Evolutionary conservation across 2,797 vertebrate species (phyloP).

Genomic region (Neostethus bicornis): DNA sequence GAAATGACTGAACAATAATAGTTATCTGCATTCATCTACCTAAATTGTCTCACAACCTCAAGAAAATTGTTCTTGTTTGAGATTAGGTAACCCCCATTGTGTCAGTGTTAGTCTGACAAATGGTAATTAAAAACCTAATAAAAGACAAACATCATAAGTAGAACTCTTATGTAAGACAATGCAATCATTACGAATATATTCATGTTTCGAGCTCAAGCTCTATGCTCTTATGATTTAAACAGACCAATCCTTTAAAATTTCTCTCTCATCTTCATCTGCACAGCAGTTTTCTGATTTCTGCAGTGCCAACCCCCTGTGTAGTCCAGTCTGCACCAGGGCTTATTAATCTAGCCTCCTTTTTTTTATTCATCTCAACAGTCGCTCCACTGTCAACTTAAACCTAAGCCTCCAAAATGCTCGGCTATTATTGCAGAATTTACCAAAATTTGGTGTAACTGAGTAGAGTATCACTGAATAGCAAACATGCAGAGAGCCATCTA

Average conservation of each 20-base stretch:
- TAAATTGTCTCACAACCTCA: no score
- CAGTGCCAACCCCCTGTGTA: slow-evolving; percentile 73
- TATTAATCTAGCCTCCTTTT: slow-evolving; percentile 74
- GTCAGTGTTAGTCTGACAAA: slow-evolving; percentile 58
- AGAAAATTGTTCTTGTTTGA: slow-evolving; percentile 42
- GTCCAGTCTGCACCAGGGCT: slow-evolving; percentile 72
- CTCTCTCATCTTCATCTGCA: slow-evolving; percentile 67
- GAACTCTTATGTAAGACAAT: slow-evolving; percentile 54
- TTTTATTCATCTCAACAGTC: slow-evolving; percentile 67
- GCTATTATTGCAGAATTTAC: slow-evolving; percentile 59
- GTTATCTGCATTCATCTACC: no score
- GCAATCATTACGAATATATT: slow-evolving; percentile 35
- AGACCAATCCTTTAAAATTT: slow-evolving; percentile 53
- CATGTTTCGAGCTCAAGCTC: slow-evolving; percentile 30
- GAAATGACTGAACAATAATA: slow-evolving; percentile 39
- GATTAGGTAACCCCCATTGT: slow-evolving; percentile 63
- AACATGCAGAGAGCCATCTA: slow-evolving; percentile 53
- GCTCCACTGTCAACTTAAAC: slow-evolving; percentile 73
- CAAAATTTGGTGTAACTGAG: slow-evolving; percentile 41
- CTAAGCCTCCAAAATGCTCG: slow-evolving; percentile 50
- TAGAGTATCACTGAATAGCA: slow-evolving; percentile 42
- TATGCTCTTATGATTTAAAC: slow-evolving; percentile 48
- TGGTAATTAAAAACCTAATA: slow-evolving; percentile 61
- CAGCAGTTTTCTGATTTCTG: slow-evolving; percentile 66
- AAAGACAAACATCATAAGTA: slow-evolving; percentile 29